Evolutionary conservation across 2,797 vertebrate species (phyloP).

Genomic region (Hephaestus fuliginosus): DNA sequence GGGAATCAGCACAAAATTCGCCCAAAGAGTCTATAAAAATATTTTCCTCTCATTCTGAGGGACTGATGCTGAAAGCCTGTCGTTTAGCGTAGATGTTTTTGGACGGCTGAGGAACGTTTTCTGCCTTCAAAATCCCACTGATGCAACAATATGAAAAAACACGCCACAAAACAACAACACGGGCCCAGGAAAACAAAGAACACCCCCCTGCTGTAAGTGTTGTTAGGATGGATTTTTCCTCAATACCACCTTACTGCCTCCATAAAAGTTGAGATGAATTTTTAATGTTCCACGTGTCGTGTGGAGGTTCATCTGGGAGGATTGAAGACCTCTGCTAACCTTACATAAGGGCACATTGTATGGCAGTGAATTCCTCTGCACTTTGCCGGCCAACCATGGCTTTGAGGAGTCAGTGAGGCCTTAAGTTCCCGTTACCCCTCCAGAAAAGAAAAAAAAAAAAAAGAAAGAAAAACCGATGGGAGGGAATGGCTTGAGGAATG

Average conservation of each 20-base stretch:
- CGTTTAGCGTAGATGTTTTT: neutral
- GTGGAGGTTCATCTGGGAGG: slow-evolving; percentile 30
- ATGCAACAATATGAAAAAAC: slow-evolving; percentile 24
- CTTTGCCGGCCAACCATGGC: slow-evolving; percentile 41
- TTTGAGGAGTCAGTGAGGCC: slow-evolving; percentile 58
- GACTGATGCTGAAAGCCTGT: neutral
- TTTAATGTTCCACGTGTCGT: slow-evolving; percentile 56
- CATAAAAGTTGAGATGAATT: slow-evolving; percentile 35
- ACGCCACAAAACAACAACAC: neutral
- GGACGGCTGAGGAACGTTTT: neutral
- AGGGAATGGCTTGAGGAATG: slow-evolving; percentile 80
- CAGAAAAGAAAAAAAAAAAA: slow-evolving; percentile 20
- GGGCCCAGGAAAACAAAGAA: neutral
- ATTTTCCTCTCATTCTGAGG: slow-evolving; percentile 13
- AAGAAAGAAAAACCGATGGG: slow-evolving; percentile 58
- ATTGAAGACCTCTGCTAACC: slow-evolving; percentile 43
- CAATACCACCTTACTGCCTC: slow-evolving; percentile 8
- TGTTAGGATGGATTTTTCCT: slow-evolving; percentile 7
- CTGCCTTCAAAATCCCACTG: slow-evolving; percentile 20
- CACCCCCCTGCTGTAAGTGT: slow-evolving; percentile 4
- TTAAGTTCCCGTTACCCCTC: slow-evolving; percentile 60
- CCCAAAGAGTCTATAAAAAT: neutral
- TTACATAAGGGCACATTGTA: slow-evolving; percentile 75
- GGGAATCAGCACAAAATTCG: slow-evolving; percentile 14
- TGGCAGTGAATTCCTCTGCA: slow-evolving; percentile 54